Evolutionary conservation across 2,113 vertebrate genomes (phyloP).

Genomic region (Argyrosomus japonicus): DNA sequence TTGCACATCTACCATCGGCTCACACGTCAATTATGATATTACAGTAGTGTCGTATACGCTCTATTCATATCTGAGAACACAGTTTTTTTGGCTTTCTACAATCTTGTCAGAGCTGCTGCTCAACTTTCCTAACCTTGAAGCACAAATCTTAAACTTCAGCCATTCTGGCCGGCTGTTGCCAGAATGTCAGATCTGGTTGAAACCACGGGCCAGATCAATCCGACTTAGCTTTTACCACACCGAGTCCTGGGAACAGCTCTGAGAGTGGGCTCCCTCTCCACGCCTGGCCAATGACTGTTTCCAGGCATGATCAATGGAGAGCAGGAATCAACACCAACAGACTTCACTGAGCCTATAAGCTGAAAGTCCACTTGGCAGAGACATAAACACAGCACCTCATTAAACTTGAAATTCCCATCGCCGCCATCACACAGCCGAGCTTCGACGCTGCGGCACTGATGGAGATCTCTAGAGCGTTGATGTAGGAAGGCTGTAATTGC

Average conservation of each 20-base stretch:
- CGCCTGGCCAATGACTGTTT: constrained; percentile 44
- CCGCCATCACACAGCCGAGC: constrained; percentile 59
- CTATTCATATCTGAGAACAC: constrained; percentile 32
- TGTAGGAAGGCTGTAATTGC: constrained; percentile 74
- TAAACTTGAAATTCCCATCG: constrained; percentile 69
- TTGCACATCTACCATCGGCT: constrained; percentile 43
- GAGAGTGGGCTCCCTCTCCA: constrained; percentile 1
- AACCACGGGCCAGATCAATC: constrained; percentile 28
- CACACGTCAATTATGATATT: constrained; percentile 26
- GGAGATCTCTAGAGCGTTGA: constrained; percentile 70
- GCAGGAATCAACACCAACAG: constrained; percentile 50
- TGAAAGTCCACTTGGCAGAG: constrained; percentile 72
- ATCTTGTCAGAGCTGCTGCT: constrained; percentile 11
- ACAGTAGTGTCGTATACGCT: background rate
- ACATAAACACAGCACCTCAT: constrained; percentile 78
- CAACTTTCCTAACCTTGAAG: background rate
- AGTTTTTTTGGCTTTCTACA: background rate
- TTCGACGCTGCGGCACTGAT: constrained; percentile 58
- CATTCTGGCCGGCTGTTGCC: background rate
- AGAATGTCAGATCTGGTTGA: background rate
- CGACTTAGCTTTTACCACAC: constrained; percentile 18
- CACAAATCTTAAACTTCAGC: constrained; percentile 3
- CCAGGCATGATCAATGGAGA: constrained; percentile 61
- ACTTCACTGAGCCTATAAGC: constrained; percentile 57
- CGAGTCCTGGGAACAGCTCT: constrained; percentile 27